A percentile compares a stretch with the other conserved stretches of the same genome.
Conservation (phyloP, 2,888 invertebrate species). For the Clitarchus hookeri region DNA sequence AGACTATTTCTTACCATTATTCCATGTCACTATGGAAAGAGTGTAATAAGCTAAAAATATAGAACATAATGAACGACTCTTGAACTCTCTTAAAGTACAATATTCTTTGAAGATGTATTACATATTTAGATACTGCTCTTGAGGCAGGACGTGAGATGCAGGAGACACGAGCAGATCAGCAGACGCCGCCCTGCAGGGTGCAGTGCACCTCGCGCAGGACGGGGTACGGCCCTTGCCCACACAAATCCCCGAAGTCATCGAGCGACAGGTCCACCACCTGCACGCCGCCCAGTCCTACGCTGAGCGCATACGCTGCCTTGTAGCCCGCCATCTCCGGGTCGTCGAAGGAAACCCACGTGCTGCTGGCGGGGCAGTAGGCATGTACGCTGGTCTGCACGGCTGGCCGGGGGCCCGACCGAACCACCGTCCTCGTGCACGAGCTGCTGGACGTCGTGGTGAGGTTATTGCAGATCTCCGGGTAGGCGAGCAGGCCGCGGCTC, state of each 20-base stretch:
- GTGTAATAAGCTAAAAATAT: no score
- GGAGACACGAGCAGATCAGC: neutral
- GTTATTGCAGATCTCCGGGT: conserved; percentile 78
- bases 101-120: no score
- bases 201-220: conserved; percentile 58
- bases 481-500: conserved; percentile 71
- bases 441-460: conserved; percentile 56
- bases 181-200: neutral
- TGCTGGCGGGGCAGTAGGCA: conserved; percentile 74
- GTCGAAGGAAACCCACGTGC: conserved; percentile 69
- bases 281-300: conserved; percentile 77
- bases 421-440: conserved; percentile 29
- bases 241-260: conserved; percentile 82
- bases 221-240: conserved; percentile 79
- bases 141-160: neutral
- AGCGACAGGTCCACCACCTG: conserved; percentile 74
- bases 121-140: neutral
- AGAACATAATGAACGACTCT: no score
- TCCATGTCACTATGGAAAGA: no score
- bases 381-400: conserved; percentile 54
- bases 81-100: no score
- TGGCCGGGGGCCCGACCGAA: conserved; percentile 36
- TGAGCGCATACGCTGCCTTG: conserved; percentile 74
- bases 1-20: no score
- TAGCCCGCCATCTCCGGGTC: conserved; percentile 47